A percentile compares a stretch with the other conserved stretches of the same genome.
phyloP scores from a whole-genome alignment of 2,113 vertebrate genomes.

The Aldabrachelys gigantea region DNA sequence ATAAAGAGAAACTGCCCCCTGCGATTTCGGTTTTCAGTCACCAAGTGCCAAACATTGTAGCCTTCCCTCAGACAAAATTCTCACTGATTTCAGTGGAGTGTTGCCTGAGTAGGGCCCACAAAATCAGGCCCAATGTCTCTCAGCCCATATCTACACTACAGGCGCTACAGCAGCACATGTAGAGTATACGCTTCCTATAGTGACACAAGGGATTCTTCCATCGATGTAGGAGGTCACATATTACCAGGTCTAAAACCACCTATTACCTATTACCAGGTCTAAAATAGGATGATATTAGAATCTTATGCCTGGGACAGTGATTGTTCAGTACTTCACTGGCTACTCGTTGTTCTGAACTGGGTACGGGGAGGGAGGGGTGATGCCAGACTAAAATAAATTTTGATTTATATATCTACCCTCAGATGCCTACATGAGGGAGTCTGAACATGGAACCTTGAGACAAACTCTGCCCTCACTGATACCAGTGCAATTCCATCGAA shows the following conservation, averaged over 20 bases:
- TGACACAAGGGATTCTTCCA: background rate
- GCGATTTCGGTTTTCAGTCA: background rate
- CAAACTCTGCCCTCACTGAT: slow-evolving; percentile 9
- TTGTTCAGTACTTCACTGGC: background rate
- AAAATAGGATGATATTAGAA: background rate
- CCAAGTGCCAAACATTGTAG: background rate
- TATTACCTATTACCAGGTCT: background rate
- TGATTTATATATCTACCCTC: fast-evolving
- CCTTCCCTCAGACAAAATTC: slow-evolving; percentile 14
- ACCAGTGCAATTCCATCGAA: background rate
- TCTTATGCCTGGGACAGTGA: background rate
- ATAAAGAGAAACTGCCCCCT: background rate
- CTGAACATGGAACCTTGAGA: background rate
- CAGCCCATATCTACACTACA: background rate
- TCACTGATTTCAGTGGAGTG: background rate
- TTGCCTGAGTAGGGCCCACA: background rate
- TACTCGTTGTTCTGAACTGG: background rate
- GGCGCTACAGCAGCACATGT: background rate
- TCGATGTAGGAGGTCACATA: background rate
- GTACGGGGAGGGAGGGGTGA: background rate
- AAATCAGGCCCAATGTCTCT: slow-evolving; percentile 1
- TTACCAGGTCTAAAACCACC: background rate
- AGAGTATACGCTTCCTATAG: background rate
- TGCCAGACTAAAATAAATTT: background rate
- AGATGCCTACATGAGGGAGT: background rate